Evolutionary conservation across 2,113 vertebrate species (phyloP), one percentile per base, ranked within the genome.

Genomic region (Asarcornis scutulata): DNA sequence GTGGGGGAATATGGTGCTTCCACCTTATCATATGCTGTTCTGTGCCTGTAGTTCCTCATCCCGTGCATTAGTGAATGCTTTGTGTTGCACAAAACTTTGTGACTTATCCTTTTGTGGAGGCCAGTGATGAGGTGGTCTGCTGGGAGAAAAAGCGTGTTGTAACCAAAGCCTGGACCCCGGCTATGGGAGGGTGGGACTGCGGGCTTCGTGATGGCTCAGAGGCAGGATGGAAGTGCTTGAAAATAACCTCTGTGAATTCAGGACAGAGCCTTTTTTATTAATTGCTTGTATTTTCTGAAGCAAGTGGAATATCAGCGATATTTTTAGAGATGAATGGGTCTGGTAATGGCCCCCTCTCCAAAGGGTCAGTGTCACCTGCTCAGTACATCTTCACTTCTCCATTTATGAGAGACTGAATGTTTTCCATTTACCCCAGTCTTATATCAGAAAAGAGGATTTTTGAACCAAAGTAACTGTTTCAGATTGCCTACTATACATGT

Each of bases 391-490:
- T 74, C n/a, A 11, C 27, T 81, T 81, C 64, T 34, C 23, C 38
- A 9, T 42, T 64, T 56, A 11, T 6, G 17, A 76, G 52, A 53
- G 7, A 38, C n/a, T 42, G 42, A 59, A 21, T 38, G 56, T 71
- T 88, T 89, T 46, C 75, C 50, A 42, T 69, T 59, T 77, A 63
- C 36, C 46, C 82, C 66, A 83, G 48, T 68, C 48, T 4, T 69
- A 5, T 12, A 42, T 67, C 46, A 74, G 63, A 78, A 86, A 83
- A 83, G 40, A 83, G 72, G 59, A 75, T 86, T 83, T 95, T 87
- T 5, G 0, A 86, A 46, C 77, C 72, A 76, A 93, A 42, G 17
- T 38, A 89, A 71, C 32, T 13, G 48, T 17, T 81, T 81, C 69
- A 48, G 80, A 77, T 67, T 88, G 88, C 42, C 86, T 78, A 15